Evolutionary conservation across 2,888 invertebrate species (phyloP).

Genomic region (Phyllotreta cruciferae): DNA sequence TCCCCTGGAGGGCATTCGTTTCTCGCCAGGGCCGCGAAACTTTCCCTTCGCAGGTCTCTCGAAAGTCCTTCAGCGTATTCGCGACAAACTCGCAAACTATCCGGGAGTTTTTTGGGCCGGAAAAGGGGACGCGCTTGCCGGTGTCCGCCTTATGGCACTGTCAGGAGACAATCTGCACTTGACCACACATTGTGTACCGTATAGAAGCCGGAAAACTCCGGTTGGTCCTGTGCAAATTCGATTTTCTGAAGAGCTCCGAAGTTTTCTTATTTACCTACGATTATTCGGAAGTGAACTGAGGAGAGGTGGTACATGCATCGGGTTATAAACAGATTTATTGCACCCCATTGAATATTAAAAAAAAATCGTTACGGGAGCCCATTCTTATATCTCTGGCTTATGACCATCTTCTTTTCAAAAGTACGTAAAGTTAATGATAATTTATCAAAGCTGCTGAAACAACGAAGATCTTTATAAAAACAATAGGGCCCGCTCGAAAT

Average conservation of each 20-base stretch:
- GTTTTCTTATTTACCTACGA: conserved; percentile 4
- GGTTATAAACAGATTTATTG: no score
- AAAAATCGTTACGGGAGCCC: no score
- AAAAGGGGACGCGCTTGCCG: conserved; percentile 16
- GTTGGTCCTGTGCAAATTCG: conserved; percentile 13
- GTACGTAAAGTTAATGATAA: no score
- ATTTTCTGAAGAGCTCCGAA: conserved; percentile 5
- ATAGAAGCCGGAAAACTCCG: background rate
- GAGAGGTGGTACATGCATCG: no score
- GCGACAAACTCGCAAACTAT: conserved; percentile 36
- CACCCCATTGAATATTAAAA: no score
- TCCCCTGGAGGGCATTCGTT: no score
- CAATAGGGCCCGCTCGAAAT: conserved; percentile 18
- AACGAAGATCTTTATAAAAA: conserved; percentile 10
- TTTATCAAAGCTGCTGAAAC: no score
- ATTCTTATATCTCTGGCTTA: no score
- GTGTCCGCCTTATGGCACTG: conserved; percentile 32
- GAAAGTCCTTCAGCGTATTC: conserved; percentile 29
- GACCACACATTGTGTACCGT: conserved; percentile 21
- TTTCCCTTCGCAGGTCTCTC: conserved; percentile 20
- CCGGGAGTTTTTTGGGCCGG: conserved; percentile 30
- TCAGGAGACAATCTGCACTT: conserved; percentile 28
- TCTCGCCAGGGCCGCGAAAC: conserved; percentile 24
- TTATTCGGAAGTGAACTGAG: no score
- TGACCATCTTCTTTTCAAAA: no score